Percentiles rank a stretch among this genome's conserved stretches.
Conservation (phyloP, 1,140 invertebrate species). For the Zaprionus tsacasi region DNA sequence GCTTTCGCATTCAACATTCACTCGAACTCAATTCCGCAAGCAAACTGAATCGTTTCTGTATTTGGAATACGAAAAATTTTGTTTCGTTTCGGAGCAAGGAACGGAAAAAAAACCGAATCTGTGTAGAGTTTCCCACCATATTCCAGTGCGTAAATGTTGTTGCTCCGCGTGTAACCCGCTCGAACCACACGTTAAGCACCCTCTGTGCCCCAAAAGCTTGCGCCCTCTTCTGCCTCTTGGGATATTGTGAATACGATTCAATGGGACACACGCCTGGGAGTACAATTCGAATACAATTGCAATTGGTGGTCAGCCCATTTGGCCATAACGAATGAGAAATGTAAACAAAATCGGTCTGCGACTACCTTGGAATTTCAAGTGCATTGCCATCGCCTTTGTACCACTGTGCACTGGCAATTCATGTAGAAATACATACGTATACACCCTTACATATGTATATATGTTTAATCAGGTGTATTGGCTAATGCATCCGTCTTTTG, state of each 20-base stretch:
- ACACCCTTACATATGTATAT: background rate
- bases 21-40: conserved; percentile 75
- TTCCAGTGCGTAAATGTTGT: conserved; percentile 79
- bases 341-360: conserved; percentile 65
- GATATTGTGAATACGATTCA: conserved; percentile 26
- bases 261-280: conserved; percentile 19
- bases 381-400: conserved; percentile 31
- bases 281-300: conserved; percentile 28
- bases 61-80: conserved; percentile 76
- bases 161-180: conserved; percentile 18
- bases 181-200: background rate
- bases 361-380: conserved; percentile 52
- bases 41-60: conserved; percentile 83
- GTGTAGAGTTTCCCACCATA: conserved; percentile 71
- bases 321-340: conserved; percentile 40
- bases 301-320: conserved; percentile 28
- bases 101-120: conserved; percentile 35
- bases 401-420: conserved; percentile 55
- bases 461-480: conserved; percentile 2
- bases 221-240: conserved; percentile 4
- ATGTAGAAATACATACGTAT: background rate
- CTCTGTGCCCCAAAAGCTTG: background rate
- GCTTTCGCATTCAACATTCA: conserved; percentile 61
- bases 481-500: background rate
- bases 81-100: conserved; percentile 55